phyloP scores from a whole-genome alignment of 2,113 vertebrate species.

The Bubo bubo region DNA sequence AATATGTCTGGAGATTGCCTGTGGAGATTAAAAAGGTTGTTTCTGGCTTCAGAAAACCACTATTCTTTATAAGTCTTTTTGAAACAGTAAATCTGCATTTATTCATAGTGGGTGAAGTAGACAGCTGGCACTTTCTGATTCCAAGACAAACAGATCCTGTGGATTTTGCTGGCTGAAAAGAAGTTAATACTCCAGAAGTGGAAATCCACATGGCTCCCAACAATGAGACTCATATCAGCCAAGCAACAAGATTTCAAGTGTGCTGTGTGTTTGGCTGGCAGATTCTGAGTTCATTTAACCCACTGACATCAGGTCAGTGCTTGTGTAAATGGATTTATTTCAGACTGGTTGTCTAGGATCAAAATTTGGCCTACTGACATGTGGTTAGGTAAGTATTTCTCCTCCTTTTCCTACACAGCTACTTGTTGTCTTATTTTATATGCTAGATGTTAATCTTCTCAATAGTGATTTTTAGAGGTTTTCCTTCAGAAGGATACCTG shows the following conservation, averaged over 20 bases:
- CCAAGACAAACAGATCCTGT: conserved; percentile 48
- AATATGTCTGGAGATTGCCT: not conserved
- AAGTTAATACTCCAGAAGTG: conserved; percentile 12
- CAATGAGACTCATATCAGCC: not conserved
- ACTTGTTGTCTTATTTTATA: not conserved
- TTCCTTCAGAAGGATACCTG: not conserved
- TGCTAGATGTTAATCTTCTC: not conserved
- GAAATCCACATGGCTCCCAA: conserved; percentile 4
- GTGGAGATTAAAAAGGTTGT: not conserved
- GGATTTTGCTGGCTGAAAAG: conserved; percentile 7
- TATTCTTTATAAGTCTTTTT: conserved; percentile 4
- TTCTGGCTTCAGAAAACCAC: not conserved
- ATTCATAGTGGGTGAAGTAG: conserved; percentile 12
- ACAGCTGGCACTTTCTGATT: conserved; percentile 49
- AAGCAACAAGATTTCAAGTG: not conserved
- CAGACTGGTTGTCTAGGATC: not conserved
- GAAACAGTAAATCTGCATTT: conserved; percentile 47
- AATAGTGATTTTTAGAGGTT: not conserved
- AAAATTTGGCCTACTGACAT: not conserved
- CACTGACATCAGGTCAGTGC: not conserved
- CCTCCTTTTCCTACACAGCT: not conserved
- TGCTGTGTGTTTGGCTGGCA: not conserved
- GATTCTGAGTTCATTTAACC: not conserved
- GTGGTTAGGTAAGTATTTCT: not conserved
- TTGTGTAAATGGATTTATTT: not conserved